Evolutionary conservation across 2,888 invertebrate genomes (phyloP).

Genomic region (Sesia apiformis): DNA sequence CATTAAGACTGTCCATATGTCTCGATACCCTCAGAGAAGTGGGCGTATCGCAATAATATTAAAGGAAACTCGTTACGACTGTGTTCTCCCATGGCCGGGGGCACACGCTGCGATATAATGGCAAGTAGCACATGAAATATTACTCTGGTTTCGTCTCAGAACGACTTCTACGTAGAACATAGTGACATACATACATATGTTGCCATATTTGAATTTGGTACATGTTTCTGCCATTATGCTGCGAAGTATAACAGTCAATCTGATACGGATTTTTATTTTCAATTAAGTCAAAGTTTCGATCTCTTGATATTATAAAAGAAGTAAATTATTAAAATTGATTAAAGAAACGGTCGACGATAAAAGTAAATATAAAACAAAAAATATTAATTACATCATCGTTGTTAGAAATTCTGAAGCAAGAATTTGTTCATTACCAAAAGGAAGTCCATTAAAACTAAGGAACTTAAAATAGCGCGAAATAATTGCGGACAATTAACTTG

Average conservation of each 20-base stretch:
- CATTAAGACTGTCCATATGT: not conserved
- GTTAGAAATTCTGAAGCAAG: not conserved
- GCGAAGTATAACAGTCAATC: too few relatives aligned
- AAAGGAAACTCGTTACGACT: conserved; percentile 8
- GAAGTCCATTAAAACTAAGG: not conserved
- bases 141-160: conserved; percentile 5
- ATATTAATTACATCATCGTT: not conserved
- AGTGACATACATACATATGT: not conserved
- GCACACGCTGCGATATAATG: conserved; percentile 14
- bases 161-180: not conserved
- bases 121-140: conserved; percentile 13
- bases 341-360: too few relatives aligned
- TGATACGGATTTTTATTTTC: too few relatives aligned
- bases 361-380: too few relatives aligned
- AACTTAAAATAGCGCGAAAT: conserved; percentile 21
- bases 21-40: conserved; percentile 3
- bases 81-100: conserved; percentile 7
- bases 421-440: not conserved
- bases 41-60: conserved; percentile 8
- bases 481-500: conserved; percentile 44
- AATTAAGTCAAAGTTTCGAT: too few relatives aligned
- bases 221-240: too few relatives aligned
- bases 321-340: too few relatives aligned
- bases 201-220: too few relatives aligned
- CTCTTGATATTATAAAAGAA: too few relatives aligned